Conservation (phyloP, 2,888 invertebrate species). For the Campopleginae sp. region DNA sequence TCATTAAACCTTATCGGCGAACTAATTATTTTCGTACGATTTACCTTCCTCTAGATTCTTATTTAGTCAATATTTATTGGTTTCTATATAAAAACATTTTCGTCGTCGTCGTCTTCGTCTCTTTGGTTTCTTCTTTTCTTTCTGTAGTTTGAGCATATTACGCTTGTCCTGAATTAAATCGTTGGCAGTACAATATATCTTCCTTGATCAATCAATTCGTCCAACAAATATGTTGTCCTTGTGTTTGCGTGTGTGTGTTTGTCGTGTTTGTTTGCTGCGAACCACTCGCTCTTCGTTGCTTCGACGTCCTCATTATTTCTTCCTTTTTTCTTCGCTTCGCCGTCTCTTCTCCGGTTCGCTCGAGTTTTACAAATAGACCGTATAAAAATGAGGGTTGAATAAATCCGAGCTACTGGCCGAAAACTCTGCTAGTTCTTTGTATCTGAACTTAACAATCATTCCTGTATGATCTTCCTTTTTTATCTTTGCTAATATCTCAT, state of each 20-base stretch:
- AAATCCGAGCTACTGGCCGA: constrained; percentile 50
- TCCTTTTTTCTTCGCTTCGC: constrained; percentile 15
- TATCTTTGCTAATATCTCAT: neutral
- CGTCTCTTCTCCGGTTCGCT: neutral
- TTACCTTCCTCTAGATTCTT: constrained; percentile 50
- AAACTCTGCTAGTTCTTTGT: constrained; percentile 47
- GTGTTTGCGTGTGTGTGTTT: neutral
- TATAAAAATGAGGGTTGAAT: constrained; percentile 47
- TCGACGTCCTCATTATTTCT: neutral
- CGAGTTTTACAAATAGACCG: constrained; percentile 54
- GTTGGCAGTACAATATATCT: constrained; percentile 72
- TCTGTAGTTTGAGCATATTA: constrained; percentile 70
- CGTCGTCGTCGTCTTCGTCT: constrained; percentile 38
- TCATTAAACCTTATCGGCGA: constrained; percentile 56
- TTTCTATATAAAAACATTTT: constrained; percentile 64
- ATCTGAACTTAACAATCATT: constrained; percentile 69
- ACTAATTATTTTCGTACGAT: constrained; percentile 50
- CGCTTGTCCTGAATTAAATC: constrained; percentile 64
- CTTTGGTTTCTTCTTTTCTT: constrained; percentile 20
- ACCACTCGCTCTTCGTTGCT: neutral
- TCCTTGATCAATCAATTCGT: constrained; percentile 54
- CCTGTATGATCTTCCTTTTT: constrained; percentile 32
- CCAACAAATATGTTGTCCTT: constrained; percentile 45
- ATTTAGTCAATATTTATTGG: constrained; percentile 48
- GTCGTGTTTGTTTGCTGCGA: neutral